Conservation (phyloP, 1,140 invertebrate genomes). For the Antheraea mylitta region DNA sequence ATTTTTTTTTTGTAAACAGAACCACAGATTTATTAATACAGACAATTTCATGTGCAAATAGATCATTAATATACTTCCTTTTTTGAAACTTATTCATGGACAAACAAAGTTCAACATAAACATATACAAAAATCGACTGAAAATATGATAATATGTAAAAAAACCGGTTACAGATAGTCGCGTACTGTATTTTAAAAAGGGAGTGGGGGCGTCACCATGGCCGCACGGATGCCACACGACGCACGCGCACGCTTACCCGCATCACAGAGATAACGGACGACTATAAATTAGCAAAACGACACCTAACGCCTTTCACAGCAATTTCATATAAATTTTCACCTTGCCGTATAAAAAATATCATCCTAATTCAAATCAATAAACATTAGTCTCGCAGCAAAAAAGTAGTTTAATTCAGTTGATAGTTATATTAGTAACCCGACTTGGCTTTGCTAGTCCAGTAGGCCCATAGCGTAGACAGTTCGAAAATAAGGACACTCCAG, state of each 20-base stretch:
- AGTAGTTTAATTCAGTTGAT: neutral
- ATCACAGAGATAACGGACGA: slow-evolving; percentile 59
- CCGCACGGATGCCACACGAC: slow-evolving; percentile 21
- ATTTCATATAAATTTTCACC: slow-evolving; percentile 61
- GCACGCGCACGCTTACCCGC: slow-evolving; percentile 52
- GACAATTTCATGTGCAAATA: too few species aligned
- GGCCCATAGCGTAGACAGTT: too few species aligned
- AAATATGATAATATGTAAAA: slow-evolving; percentile 12
- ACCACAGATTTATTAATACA: too few species aligned
- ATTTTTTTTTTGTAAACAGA: too few species aligned
- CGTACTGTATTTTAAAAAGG: slow-evolving; percentile 52
- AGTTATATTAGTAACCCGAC: too few species aligned
- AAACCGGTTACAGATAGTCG: slow-evolving; percentile 43
- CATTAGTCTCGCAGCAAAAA: neutral
- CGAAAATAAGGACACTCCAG: too few species aligned
- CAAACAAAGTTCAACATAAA: too few species aligned
- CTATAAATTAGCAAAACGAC: slow-evolving; percentile 63
- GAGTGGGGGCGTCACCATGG: slow-evolving; percentile 38
- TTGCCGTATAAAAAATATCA: slow-evolving; percentile 39
- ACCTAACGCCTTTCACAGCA: slow-evolving; percentile 59
- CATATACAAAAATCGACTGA: neutral
- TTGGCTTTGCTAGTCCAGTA: too few species aligned
- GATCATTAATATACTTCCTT: too few species aligned
- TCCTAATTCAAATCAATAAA: neutral
- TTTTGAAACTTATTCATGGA: too few species aligned